These are phyloP conservation scores for Trogon melanurus DNA, from an alignment of 2,113 vertebrate genomes.

Conservation along the genomic window DNA sequence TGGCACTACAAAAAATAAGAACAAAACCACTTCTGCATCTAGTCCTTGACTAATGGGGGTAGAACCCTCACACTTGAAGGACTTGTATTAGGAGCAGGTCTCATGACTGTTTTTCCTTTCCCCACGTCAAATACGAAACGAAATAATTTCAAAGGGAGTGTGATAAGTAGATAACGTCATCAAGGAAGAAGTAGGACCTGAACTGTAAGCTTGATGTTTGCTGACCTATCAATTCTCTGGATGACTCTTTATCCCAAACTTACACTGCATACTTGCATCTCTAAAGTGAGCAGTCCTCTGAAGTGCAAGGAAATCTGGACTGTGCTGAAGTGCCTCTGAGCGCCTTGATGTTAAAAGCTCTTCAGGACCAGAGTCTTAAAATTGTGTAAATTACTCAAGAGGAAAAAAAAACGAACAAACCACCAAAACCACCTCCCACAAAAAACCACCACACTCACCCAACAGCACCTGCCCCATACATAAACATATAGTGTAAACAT, in stretches of 20 bases:
- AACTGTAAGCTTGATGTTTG: neutral
- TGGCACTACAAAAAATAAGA: neutral
- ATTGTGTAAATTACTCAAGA: neutral
- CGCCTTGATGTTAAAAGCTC: neutral
- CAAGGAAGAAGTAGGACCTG: neutral
- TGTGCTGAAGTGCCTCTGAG: rapidly evolving
- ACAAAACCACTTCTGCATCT: neutral
- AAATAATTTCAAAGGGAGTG: neutral
- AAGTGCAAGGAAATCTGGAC: neutral
- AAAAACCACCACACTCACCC: rapidly evolving
- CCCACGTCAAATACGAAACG: neutral
- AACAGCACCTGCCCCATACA: neutral
- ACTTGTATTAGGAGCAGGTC: neutral
- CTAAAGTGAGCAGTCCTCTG: neutral
- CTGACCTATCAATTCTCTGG: neutral
- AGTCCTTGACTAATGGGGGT: neutral
- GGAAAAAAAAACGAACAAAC: neutral
- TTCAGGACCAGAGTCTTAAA: neutral
- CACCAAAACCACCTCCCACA: neutral
- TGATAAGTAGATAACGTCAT: neutral
- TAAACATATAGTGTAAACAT: neutral
- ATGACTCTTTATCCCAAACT: neutral
- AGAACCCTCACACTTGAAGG: neutral
- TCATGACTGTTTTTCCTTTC: neutral
- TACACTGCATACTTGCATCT: rapidly evolving